A percentile compares a stretch with the other conserved stretches of the same genome.
These are phyloP conservation scores for Tinamus major DNA, from an alignment of 2,797 vertebrate species.

Conservation along the genomic window DNA sequence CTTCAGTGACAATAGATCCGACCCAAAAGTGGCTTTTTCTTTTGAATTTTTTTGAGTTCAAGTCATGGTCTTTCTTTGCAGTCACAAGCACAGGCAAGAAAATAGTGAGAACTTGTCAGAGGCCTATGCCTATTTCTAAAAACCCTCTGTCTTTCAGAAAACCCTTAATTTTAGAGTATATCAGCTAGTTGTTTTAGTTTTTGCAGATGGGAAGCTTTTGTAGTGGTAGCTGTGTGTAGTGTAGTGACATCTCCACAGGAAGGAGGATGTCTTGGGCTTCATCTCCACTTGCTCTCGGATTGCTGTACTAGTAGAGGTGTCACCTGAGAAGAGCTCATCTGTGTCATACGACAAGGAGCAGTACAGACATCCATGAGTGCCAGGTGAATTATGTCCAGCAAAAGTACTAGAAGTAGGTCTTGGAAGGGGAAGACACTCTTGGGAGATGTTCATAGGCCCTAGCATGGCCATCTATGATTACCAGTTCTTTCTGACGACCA, in stretches of 20 bases:
- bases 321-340: not conserved
- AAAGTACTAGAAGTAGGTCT: rapidly evolving
- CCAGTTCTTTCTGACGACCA: not conserved
- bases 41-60: not conserved
- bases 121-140: not conserved
- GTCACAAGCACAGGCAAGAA: not conserved
- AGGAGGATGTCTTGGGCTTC: not conserved
- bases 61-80: not conserved
- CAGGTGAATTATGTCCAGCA: not conserved
- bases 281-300: rapidly evolving
- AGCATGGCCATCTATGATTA: not conserved
- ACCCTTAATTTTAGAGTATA: not conserved
- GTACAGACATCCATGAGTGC: not conserved
- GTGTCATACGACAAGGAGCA: not conserved
- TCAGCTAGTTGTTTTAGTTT: not conserved
- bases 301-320: not conserved
- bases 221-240: not conserved
- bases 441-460: not conserved
- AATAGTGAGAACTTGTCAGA: not conserved
- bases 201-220: not conserved
- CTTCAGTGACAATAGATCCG: not conserved
- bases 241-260: not conserved
- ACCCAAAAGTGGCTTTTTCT: not conserved
- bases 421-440: not conserved
- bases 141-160: not conserved